Evolutionary conservation across 1,140 invertebrate genomes (phyloP), one percentile per base, ranked within the genome.

Genomic region (Pseudomyrmex dendroicus): DNA sequence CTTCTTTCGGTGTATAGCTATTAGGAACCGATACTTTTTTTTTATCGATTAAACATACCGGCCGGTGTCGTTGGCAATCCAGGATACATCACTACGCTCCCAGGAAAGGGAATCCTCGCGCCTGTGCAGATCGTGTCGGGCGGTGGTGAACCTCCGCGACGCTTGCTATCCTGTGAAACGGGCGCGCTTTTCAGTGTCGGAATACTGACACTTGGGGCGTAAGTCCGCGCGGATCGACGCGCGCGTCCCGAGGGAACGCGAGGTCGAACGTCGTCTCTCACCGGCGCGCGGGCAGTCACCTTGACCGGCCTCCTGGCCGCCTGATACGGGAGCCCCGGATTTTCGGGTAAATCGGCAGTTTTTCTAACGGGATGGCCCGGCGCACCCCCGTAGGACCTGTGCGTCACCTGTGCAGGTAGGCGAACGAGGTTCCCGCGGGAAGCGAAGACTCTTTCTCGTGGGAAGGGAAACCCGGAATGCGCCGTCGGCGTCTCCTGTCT

Each of bases 331-430:
- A 90, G 89, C 89, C 91, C 91, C 90, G 89, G 91, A 90, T 91
- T 93, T 92, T 92, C 91, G 92, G 91, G 89, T 88, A 90, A 92
- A 92, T 92, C 86, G 89, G 61, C 88, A 92, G 88, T 92, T 92
- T 93, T 93, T 92, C 90, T 92, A 84, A 70, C 85, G 72, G 73
- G 76, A 87, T 83, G 82, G 82, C 78, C 87, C 83, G 76, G 22
- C 63, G 59, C 74, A 77, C 84, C 87, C 84, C 89, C 83, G 84
- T 85, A 83, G 86, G 85, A 90, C 67, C 50, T 13, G 61, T 74
- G 74, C 54, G 52, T 74, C 66, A 73, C 73, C 61, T 66, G 66
- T 48, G 48, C 80, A 84, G 56, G 62, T 64, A 54, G 15, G 50
- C 35, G 35, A 35, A 35, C 35, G 35, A 35, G 35, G 35, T 8